Evolutionary conservation across 1,140 invertebrate species (phyloP).

Genomic region (Drosophila lacertosa): DNA sequence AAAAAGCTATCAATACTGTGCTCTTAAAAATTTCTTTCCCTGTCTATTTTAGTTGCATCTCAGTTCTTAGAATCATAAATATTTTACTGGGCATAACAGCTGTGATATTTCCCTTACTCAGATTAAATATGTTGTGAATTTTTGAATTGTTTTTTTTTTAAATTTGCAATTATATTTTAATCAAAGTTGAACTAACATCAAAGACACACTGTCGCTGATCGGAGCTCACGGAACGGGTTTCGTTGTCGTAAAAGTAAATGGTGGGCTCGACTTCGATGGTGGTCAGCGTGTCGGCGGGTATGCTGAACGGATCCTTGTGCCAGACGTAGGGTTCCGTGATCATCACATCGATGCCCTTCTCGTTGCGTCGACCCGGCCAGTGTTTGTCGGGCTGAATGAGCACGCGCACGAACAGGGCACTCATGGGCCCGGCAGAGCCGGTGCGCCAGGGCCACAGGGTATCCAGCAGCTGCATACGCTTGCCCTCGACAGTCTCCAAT

Average conservation of each 20-base stretch:
- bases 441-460: slow-evolving; percentile 72
- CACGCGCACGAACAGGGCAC: slow-evolving; percentile 57
- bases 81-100: no score
- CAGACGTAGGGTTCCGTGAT: slow-evolving; percentile 72
- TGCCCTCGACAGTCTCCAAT: slow-evolving; percentile 76
- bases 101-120: no score
- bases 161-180: not conserved
- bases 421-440: slow-evolving; percentile 65
- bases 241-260: slow-evolving; percentile 75
- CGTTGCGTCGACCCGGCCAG: slow-evolving; percentile 44
- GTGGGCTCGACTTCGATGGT: slow-evolving; percentile 72
- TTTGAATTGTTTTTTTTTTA: not conserved
- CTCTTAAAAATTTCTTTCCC: no score
- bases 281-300: slow-evolving; percentile 69
- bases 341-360: slow-evolving; percentile 70
- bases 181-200: slow-evolving; percentile 54
- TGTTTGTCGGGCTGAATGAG: slow-evolving; percentile 58
- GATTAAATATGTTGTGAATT: no score
- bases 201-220: slow-evolving; percentile 74
- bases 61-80: no score
- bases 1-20: no score
- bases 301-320: slow-evolving; percentile 58
- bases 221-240: slow-evolving; percentile 65
- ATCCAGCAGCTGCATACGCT: slow-evolving; percentile 61
- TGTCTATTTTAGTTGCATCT: no score